phyloP scores from a whole-genome alignment of 2,113 vertebrate genomes.

The Proterorhinus semilunaris region DNA sequence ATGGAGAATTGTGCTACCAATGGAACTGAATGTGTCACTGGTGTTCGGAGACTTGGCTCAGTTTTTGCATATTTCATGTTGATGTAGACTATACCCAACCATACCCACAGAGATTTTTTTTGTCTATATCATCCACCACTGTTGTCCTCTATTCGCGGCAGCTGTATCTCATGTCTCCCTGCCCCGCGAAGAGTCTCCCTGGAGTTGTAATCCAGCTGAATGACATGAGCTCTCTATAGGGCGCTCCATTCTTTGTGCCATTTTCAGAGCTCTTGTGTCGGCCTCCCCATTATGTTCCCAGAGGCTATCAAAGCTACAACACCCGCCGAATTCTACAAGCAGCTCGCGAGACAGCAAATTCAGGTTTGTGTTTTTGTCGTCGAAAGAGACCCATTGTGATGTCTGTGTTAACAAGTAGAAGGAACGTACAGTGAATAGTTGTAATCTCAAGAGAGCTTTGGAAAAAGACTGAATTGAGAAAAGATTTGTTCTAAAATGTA shows the following conservation, averaged over 20 bases:
- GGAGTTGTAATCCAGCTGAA: slow-evolving; percentile 50
- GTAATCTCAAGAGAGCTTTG: not conserved
- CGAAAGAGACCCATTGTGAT: slow-evolving; percentile 6
- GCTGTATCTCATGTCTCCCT: slow-evolving; percentile 18
- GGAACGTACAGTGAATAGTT: slow-evolving; percentile 7
- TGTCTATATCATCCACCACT: too few species aligned
- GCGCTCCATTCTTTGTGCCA: slow-evolving; percentile 51
- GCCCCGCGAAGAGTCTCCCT: slow-evolving; percentile 42
- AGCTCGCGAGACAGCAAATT: slow-evolving; percentile 22
- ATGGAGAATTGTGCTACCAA: too few species aligned
- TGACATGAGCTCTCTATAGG: slow-evolving; percentile 47
- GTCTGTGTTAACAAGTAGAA: slow-evolving; percentile 26
- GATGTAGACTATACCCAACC: too few species aligned
- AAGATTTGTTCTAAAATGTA: slow-evolving; percentile 12
- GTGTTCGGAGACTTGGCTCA: too few species aligned
- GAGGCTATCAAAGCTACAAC: slow-evolving; percentile 36
- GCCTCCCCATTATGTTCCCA: slow-evolving; percentile 49
- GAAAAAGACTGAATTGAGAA: not conserved
- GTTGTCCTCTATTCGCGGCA: too few species aligned
- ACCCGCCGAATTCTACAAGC: slow-evolving; percentile 32
- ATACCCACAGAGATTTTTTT: too few species aligned
- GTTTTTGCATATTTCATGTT: too few species aligned
- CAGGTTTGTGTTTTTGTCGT: slow-evolving; percentile 8
- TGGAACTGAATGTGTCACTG: too few species aligned
- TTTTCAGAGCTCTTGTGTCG: slow-evolving; percentile 56